phyloP scores from a whole-genome alignment of 2,113 vertebrate genomes.

The Oryzias melastigma region DNA sequence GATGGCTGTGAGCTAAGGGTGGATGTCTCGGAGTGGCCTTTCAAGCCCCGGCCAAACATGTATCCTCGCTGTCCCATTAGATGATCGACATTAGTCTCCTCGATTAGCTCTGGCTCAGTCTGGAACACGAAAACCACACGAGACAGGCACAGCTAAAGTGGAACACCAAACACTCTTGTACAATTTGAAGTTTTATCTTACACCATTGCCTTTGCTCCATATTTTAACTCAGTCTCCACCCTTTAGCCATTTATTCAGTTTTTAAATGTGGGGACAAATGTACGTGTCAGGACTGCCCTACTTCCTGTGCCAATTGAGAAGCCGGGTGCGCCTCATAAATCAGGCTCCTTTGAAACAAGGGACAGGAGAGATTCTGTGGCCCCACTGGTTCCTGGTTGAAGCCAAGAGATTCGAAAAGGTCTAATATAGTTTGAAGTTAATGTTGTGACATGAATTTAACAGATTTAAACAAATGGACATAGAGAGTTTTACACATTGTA shows the following conservation, averaged over 20 bases:
- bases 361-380: slow-evolving; percentile 53
- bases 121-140: slow-evolving; percentile 52
- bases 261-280: slow-evolving; percentile 45
- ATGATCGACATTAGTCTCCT: slow-evolving; percentile 93
- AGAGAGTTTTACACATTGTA: slow-evolving; percentile 12
- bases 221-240: not conserved
- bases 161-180: slow-evolving; percentile 2
- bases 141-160: not conserved
- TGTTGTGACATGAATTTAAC: slow-evolving; percentile 18
- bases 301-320: slow-evolving; percentile 60
- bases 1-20: slow-evolving; percentile 98
- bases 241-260: slow-evolving; percentile 25
- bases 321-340: slow-evolving; percentile 67
- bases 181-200: not conserved
- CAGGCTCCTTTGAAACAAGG: slow-evolving; percentile 57
- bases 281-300: slow-evolving; percentile 54
- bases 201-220: not conserved
- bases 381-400: slow-evolving; percentile 47
- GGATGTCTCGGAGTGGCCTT: slow-evolving; percentile 96
- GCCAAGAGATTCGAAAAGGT: slow-evolving; percentile 13
- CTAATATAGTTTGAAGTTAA: slow-evolving; percentile 5
- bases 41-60: slow-evolving; percentile 82
- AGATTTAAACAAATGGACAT: slow-evolving; percentile 8
- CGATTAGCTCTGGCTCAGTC: slow-evolving; percentile 96
- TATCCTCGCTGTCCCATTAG: slow-evolving; percentile 81